These are phyloP conservation scores for Venturia canescens DNA, from an alignment of 1,140 invertebrate genomes.

Conservation along the genomic window DNA sequence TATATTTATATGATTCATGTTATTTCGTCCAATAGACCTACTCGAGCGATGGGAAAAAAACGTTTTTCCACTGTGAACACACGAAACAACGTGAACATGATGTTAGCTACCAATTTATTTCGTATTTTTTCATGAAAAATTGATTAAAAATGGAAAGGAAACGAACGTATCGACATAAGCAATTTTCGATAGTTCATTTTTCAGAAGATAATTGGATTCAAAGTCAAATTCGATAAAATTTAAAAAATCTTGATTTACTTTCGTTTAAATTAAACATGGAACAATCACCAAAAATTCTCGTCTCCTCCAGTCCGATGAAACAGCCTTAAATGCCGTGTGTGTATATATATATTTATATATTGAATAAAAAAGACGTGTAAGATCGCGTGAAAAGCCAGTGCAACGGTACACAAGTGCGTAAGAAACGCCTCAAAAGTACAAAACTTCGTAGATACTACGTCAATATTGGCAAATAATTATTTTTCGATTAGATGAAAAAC, in stretches of 20 bases:
- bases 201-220: not conserved
- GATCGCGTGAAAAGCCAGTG: not conserved
- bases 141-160: not conserved
- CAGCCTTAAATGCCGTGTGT: not conserved
- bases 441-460: not conserved
- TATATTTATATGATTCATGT: too few relatives aligned
- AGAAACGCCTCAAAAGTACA: not conserved
- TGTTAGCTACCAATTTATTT: too few relatives aligned
- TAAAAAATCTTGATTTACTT: not conserved
- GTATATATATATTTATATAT: not conserved
- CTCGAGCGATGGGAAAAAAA: too few relatives aligned
- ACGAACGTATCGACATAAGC: not conserved
- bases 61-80: not conserved
- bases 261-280: too few relatives aligned
- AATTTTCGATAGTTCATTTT: too few relatives aligned
- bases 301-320: too few relatives aligned
- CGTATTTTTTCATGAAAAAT: not conserved
- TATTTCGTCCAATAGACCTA: too few relatives aligned
- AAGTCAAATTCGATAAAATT: not conserved
- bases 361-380: not conserved
- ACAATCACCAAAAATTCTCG: too few relatives aligned
- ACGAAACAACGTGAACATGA: slow-evolving; percentile 6
- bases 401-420: not conserved
- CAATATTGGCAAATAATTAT: too few relatives aligned
- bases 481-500: not conserved